Percentiles rank a stretch among this genome's conserved stretches.
phyloP scores from a whole-genome alignment of 2,888 invertebrate species.

The Drosophila heteroneura region DNA sequence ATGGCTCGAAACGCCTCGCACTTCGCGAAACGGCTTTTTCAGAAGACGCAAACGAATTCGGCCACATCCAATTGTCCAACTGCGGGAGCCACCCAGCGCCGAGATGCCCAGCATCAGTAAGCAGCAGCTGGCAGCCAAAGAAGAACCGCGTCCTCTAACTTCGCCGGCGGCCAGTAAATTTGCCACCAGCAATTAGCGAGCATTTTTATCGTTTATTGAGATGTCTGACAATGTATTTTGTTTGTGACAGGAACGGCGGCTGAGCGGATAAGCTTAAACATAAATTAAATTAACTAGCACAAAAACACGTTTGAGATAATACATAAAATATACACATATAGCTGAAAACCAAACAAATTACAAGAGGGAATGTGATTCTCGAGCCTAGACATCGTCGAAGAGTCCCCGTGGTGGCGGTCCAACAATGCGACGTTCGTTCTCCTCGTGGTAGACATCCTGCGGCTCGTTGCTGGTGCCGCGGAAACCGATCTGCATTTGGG shows the following conservation, averaged over 20 bases:
- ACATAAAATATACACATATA: constrained; percentile 21
- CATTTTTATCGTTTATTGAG: constrained; percentile 47
- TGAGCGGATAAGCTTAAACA: constrained; percentile 48
- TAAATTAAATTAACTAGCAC: constrained; percentile 44
- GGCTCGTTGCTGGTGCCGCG: constrained; percentile 67
- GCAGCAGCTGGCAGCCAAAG: background rate
- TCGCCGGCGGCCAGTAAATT: background rate
- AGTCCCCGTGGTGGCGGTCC: constrained; percentile 91
- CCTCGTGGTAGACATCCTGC: constrained; percentile 82
- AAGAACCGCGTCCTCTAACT: background rate
- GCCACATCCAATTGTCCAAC: constrained; percentile 32
- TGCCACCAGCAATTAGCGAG: background rate
- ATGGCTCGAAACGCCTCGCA: constrained; percentile 21
- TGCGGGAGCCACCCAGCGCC: background rate
- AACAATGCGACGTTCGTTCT: constrained; percentile 85
- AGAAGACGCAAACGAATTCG: constrained; percentile 40
- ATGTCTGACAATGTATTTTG: constrained; percentile 32
- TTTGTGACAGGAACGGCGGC: constrained; percentile 61
- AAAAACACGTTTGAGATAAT: constrained; percentile 39
- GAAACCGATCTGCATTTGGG: constrained; percentile 86
- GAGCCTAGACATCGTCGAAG: constrained; percentile 91
- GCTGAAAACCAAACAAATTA: constrained; percentile 1
- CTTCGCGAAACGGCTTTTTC: constrained; percentile 23
- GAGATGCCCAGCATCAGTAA: background rate
- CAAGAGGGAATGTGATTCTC: constrained; percentile 23